Conservation (phyloP, 2,113 vertebrate genomes). For the Rhodinocichla rosea region DNA sequence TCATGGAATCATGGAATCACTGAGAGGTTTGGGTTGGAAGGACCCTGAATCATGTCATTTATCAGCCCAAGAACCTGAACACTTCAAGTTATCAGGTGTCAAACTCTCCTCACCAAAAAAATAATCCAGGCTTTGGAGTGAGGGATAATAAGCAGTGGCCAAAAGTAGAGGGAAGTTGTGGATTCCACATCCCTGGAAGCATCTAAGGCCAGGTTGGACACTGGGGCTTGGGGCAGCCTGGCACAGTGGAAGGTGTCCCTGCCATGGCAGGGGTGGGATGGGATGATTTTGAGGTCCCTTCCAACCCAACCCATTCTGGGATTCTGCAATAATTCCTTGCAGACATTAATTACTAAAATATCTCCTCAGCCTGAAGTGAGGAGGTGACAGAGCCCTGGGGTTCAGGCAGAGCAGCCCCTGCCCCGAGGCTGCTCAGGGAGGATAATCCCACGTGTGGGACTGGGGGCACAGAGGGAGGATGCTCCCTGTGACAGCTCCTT, state of each 20-base stretch:
- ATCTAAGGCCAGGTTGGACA: not conserved
- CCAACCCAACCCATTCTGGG: not conserved
- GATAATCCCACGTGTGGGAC: not conserved
- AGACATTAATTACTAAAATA: not conserved
- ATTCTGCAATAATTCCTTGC: not conserved
- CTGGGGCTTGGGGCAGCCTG: not conserved
- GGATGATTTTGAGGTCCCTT: fast-evolving
- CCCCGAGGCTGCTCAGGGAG: not conserved
- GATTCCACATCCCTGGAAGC: not conserved
- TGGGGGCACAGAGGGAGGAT: not conserved
- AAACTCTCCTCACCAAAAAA: no score
- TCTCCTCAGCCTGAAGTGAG: not conserved
- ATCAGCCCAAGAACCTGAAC: no score
- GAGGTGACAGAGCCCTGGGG: not conserved
- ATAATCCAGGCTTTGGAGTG: no score
- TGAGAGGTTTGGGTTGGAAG: no score
- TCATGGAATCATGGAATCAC: no score
- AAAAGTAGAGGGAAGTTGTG: no score
- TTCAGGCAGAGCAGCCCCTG: not conserved
- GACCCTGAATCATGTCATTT: no score
- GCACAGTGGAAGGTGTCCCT: not conserved
- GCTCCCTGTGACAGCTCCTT: not conserved
- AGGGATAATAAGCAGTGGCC: no score
- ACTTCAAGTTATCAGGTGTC: no score
- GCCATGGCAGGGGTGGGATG: not conserved